Evolutionary conservation across 2,888 invertebrate species (phyloP), one percentile per base, ranked within the genome.

Genomic region (Abrostola tripartita): DNA sequence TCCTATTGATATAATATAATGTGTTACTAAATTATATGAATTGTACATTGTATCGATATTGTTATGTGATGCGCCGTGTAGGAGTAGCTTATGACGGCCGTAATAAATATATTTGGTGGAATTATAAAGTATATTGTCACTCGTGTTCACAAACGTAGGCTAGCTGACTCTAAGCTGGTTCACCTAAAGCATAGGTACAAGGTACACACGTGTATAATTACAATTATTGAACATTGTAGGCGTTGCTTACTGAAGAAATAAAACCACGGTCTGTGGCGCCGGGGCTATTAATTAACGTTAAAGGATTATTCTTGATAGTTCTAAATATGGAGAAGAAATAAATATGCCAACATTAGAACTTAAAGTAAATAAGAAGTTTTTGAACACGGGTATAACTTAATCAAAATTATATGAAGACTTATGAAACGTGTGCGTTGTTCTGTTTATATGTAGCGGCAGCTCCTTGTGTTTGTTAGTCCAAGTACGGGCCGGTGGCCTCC

Each of bases 401-500:
- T 38, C 35, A 6, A 51, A n/a, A 10, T n/a, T 37, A 10, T 42
- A 12, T 44, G 11, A 37, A 14, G 42, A 61, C 47, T 52, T 49
- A 9, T 61, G 52, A 38, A 37, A 42, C 10, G 6, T 42, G 36
- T 24, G 24, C 44, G 12, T 38, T 59, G 56, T 47, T 62, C n/a
- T 71, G 53, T 37, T 54, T n/a, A 49, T 44, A 49, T 37, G 42
- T 55, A 62, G 50, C 9, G 57, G 57, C 54, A 72, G 68, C 54
- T 71, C 11, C 8, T 14, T 62, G 53, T 49, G 37, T 63, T 58
- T 61, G 52, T 63, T 67, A 67, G 60, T 67, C 49, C n/a, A 61
- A 50, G 51, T 38, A 24, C 47, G n/a, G n/a, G n/a, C n/a, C n/a
- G n/a, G n/a, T 68, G 58, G 41, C 55, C 41, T 12, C 47, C 49